Base-by-base conservation (phyloP, 2,797 vertebrate species). In the Falco columbarius region DNA sequence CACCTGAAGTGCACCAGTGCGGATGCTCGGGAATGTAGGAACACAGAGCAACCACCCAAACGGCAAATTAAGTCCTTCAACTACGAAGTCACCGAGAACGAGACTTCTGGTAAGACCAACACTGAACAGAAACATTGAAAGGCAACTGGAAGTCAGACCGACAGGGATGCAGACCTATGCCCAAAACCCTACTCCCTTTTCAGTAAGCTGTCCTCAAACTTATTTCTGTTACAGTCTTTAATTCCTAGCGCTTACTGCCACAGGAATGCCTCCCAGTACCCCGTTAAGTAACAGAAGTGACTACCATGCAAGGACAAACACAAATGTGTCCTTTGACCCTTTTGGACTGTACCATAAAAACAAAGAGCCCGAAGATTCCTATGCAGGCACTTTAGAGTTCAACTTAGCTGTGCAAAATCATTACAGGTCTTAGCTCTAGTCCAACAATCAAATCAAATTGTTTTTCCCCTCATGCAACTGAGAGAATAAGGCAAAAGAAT, bases 341-440 rank as follows among this genome's bases (percentile, higher is more conserved):
- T 89, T 58, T 0, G 1, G 19, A 19, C 8, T 52, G 66, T 58
- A 51, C 46, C 46, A 58, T 12, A 46, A n/a, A 61, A 75, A 91
- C 81, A 24, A 46, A 61, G 32, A 81, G 51, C 46, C 30, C n/a
- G 7, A 80, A 65, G 32, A 65, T 23, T 58, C 40, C 22, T 34
- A 12, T 1, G 26, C 56, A 63, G 56, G n/a, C 65, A 55, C 30
- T 34, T 55, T 0, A 24, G 65, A 61, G 19, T 30, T 76, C 10
- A 26, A 71, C 40, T 88, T 14, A 42, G 8, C 24, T 90, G 94
- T 89, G 76, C 90, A 93, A 94, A 86, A 56, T 17, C 32, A 21
- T 22, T 32, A 61, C 72, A 66, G 71, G 44, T 32, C 79, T n/a
- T 67, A 83, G 13, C 52, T 83, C 27, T 7, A 68, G 59, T 34